These are phyloP conservation scores for Philypnodon macrostomus DNA, from an alignment of 2,797 vertebrate species.

Conservation along the genomic window DNA sequence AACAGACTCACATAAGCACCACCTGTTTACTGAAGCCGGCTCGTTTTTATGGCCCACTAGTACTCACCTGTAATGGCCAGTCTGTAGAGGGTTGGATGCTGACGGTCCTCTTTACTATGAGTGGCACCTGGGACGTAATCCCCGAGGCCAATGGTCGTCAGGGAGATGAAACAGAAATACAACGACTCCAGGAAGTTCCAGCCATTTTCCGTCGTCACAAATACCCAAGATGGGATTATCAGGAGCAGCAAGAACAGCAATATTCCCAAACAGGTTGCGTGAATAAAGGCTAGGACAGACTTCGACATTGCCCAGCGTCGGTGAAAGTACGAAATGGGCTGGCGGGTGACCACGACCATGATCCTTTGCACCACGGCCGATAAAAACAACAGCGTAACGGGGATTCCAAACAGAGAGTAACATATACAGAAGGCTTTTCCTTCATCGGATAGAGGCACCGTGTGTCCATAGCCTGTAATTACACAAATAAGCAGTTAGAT, in stretches of 20 bases:
- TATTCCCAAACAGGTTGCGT: constrained; percentile 77
- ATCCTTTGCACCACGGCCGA: constrained; percentile 88
- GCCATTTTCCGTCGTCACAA: constrained; percentile 83
- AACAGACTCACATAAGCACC: too few relatives aligned
- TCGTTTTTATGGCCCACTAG: neutral
- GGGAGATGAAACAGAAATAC: constrained; percentile 98
- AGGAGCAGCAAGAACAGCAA: constrained; percentile 79
- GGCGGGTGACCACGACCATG: constrained; percentile 78
- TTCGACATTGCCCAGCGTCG: constrained; percentile 85
- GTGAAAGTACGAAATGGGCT: constrained; percentile 86
- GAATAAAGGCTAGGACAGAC: constrained; percentile 78
- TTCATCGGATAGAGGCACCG: constrained; percentile 91
- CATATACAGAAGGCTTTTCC: constrained; percentile 95
- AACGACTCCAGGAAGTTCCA: constrained; percentile 97
- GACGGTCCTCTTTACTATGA: constrained; percentile 73
- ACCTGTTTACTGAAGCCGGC: too few relatives aligned
- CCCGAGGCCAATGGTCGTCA: constrained; percentile 96
- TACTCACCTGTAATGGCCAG: constrained; percentile 90
- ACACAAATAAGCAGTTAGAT: constrained; percentile 22
- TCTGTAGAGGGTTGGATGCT: constrained; percentile 88
- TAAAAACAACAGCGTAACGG: constrained; percentile 91
- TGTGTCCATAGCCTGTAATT: constrained; percentile 91
- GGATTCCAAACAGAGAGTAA: constrained; percentile 90
- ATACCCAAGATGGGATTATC: constrained; percentile 87
- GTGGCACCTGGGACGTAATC: constrained; percentile 95